A percentile compares a stretch with the other conserved stretches of the same genome.
phyloP scores from a whole-genome alignment of 1,140 invertebrate genomes.

The Rhopalosiphum padi region DNA sequence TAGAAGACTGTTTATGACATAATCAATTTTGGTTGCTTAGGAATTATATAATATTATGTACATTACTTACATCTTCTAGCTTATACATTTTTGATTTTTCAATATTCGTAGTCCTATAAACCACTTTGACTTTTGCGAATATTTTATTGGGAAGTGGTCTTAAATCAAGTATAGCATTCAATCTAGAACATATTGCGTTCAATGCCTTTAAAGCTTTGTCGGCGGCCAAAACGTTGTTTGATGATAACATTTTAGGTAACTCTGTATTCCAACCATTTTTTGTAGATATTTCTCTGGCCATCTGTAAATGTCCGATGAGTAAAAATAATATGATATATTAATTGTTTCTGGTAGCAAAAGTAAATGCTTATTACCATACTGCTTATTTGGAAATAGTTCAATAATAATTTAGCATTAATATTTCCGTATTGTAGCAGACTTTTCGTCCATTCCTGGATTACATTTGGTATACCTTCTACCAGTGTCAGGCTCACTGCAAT shows the following conservation, averaged over 20 bases:
- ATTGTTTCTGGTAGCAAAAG: neutral
- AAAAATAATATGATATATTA: neutral
- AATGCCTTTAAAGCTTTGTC: neutral
- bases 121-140: neutral
- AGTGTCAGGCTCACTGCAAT: constrained; percentile 23
- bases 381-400: neutral
- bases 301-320: neutral
- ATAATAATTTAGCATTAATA: constrained; percentile 5
- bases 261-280: constrained; percentile 10
- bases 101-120: neutral
- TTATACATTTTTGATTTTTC: neutral
- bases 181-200: constrained; percentile 24
- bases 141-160: neutral
- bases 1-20: neutral
- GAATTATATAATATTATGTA: neutral
- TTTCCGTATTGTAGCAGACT: constrained; percentile 11
- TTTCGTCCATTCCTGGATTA: neutral
- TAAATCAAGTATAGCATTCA: neutral
- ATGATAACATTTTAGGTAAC: neutral
- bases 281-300: neutral
- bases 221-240: neutral
- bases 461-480: constrained; percentile 1
- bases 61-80: neutral
- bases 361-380: neutral
- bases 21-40: neutral